Conservation (phyloP, 2,113 vertebrate genomes). For the Tretioscincus oriximinensis region DNA sequence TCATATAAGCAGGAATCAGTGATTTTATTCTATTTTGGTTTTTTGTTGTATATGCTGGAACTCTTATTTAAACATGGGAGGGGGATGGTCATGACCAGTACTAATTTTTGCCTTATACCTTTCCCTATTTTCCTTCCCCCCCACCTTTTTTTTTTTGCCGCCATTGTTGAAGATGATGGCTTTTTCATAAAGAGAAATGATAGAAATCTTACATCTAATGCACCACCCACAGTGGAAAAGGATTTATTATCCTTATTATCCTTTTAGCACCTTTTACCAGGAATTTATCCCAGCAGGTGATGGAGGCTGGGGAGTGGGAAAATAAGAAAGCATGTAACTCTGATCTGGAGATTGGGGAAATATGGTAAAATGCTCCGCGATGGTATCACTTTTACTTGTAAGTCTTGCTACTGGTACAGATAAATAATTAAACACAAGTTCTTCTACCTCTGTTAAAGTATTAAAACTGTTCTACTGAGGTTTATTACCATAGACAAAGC, state of each 20-base stretch:
- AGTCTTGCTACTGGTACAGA: constrained; percentile 43
- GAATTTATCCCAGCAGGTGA: constrained; percentile 68
- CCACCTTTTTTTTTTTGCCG: constrained; percentile 43
- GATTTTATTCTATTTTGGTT: no score
- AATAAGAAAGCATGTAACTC: constrained; percentile 45
- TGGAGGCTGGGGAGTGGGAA: constrained; percentile 52
- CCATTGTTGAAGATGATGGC: not conserved
- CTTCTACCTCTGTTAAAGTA: constrained; percentile 35
- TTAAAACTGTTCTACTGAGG: constrained; percentile 41
- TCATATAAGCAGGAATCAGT: no score
- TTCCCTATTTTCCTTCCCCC: constrained; percentile 52
- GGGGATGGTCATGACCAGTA: constrained; percentile 61
- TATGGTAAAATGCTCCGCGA: constrained; percentile 51
- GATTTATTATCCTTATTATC: constrained; percentile 75
- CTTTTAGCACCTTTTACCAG: constrained; percentile 61
- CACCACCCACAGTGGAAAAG: constrained; percentile 62
- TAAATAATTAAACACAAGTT: constrained; percentile 51
- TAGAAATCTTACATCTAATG: constrained; percentile 72
- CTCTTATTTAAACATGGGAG: constrained; percentile 53
- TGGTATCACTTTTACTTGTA: constrained; percentile 39
- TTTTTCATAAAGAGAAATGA: constrained; percentile 71
- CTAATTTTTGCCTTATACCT: constrained; percentile 42
- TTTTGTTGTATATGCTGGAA: not conserved
- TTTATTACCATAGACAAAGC: constrained; percentile 39
- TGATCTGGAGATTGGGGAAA: constrained; percentile 55